These are phyloP conservation scores for Pampus argenteus DNA, from an alignment of 2,797 vertebrate genomes.

Conservation along the genomic window DNA sequence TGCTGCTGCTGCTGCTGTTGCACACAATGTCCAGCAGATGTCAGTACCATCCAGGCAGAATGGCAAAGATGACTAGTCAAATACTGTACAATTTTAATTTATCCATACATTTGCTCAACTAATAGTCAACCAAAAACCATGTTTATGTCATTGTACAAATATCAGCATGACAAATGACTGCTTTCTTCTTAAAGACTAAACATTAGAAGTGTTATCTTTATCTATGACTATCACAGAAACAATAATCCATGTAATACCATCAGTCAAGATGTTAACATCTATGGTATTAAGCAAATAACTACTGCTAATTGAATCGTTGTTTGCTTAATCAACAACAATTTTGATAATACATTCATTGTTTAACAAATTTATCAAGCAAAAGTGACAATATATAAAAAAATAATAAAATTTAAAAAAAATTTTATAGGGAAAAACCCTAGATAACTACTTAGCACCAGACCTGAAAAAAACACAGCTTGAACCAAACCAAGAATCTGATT, in stretches of 20 bases:
- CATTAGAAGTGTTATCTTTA: background rate
- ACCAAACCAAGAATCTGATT: background rate
- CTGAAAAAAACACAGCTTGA: background rate
- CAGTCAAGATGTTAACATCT: background rate
- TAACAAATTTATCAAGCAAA: background rate
- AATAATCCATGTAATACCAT: background rate
- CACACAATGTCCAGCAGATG: slow-evolving; percentile 66
- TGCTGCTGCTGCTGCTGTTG: slow-evolving; percentile 36
- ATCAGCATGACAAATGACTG: too few relatives aligned
- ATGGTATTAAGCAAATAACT: background rate
- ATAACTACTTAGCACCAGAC: background rate
- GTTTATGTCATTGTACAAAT: background rate
- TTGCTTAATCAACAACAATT: background rate
- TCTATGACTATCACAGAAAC: background rate
- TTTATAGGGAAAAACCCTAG: too few relatives aligned
- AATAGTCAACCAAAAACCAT: background rate
- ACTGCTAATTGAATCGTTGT: background rate
- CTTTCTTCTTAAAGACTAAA: background rate
- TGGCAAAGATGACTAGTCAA: background rate
- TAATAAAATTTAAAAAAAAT: too few relatives aligned
- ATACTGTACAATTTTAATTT: background rate
- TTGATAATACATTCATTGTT: too few relatives aligned
- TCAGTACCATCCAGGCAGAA: slow-evolving; percentile 45
- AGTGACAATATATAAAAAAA: background rate
- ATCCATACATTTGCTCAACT: background rate